These are phyloP conservation scores for Kradibia gibbosae DNA, from an alignment of 1,140 invertebrate species.

Conservation along the genomic window DNA sequence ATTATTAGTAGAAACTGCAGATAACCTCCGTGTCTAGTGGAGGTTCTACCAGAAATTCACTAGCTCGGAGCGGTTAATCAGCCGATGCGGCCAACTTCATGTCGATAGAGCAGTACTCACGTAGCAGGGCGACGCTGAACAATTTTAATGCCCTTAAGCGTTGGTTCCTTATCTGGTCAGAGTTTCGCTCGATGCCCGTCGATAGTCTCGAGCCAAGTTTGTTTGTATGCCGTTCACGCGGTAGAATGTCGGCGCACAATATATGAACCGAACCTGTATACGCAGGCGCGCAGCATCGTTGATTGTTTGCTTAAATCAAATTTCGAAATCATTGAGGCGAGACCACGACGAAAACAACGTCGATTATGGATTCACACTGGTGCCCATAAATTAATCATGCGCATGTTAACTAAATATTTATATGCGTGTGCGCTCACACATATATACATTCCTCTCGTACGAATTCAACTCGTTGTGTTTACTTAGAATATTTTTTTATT, in stretches of 20 bases:
- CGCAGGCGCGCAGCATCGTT: background rate
- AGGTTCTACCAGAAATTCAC: background rate
- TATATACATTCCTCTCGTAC: background rate
- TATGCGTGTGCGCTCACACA: too few relatives aligned
- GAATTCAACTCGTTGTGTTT: background rate
- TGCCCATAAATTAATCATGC: too few relatives aligned
- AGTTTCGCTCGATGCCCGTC: background rate
- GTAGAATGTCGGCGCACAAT: background rate
- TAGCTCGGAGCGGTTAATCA: slow-evolving; percentile 21
- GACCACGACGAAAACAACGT: too few relatives aligned
- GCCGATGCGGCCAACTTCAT: too few relatives aligned
- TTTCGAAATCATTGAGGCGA: too few relatives aligned
- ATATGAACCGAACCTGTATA: background rate
- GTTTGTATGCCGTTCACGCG: background rate
- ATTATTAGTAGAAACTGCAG: background rate
- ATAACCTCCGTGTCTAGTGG: too few relatives aligned
- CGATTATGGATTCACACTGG: too few relatives aligned
- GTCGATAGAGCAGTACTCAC: background rate
- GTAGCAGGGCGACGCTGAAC: background rate
- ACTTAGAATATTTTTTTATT: too few relatives aligned
- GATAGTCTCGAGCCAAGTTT: background rate
- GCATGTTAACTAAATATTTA: too few relatives aligned
- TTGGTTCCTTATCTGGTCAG: background rate
- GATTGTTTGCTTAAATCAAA: background rate
- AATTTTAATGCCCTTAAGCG: slow-evolving; percentile 9